Evolutionary conservation across 2,888 invertebrate species (phyloP), one percentile per base, ranked within the genome.

Genomic region (Conops quadrifasciatus): DNA sequence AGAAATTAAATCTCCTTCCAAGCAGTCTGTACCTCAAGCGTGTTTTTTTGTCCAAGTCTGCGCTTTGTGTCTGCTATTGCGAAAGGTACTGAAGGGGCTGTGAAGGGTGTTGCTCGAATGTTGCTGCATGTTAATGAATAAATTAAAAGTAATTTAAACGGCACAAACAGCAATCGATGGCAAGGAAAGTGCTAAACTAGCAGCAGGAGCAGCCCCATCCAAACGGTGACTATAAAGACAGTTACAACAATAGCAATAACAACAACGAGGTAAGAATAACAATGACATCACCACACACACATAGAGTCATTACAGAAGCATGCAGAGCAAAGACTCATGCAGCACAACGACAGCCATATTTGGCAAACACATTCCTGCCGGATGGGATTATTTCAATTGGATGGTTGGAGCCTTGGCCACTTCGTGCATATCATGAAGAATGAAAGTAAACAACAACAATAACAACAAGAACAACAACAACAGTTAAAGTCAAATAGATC

Each of bases 61-160:
- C 9, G 36, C 36, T 36, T 9, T 36, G 36, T 36, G 36, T 36
- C 9, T 36, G 36, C 9, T 36, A 7, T 36, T 36, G 36, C 9
- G 5, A n/a, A n/a, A n/a, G 4, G 4, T 36, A 7, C 9, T 36
- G 9, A 36, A 36, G 9, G 5, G 9, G 5, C 36, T 36, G 5
- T 36, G n/a, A n/a, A n/a, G 4, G 36, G 36, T 9, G 9, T 36
- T 7, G 9, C 4, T 36, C 9, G 36, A 9, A 36, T 36, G 36
- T 7, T 36, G 36, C 4, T 36, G 36, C 62, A 72, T 67, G 70
- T 70, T 70, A 72, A 66, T 67, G 72, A 70, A 72, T 72, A 72
- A 72, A 72, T 72, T 72, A 70, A 67, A 30, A 67, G 69, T 56
- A 72, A 70, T 72, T 70, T 67, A 63, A 65, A 65, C 49, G 53